phyloP scores from a whole-genome alignment of 2,113 vertebrate species.

The Jaculus jaculus region DNA sequence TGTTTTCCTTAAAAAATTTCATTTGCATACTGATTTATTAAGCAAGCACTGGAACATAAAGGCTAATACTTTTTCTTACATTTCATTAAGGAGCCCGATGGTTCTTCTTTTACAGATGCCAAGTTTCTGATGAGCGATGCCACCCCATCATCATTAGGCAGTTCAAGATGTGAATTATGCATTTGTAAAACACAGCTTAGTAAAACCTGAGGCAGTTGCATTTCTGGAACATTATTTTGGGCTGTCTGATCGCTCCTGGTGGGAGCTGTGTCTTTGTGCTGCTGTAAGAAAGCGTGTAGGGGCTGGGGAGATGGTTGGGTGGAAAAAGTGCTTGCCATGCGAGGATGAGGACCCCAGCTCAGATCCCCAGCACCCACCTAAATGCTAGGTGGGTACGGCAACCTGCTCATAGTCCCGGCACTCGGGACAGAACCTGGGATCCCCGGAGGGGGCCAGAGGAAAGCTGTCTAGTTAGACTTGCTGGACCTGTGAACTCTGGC shows the following conservation, averaged over 20 bases:
- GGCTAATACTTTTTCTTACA: neutral
- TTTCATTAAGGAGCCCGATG: constrained; percentile 39
- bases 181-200: constrained; percentile 20
- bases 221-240: neutral
- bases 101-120: neutral
- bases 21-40: constrained; percentile 29
- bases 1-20: neutral
- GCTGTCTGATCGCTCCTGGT: neutral
- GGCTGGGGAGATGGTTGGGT: no score
- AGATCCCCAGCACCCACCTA: no score
- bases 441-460: no score
- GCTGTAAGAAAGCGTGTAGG: neutral
- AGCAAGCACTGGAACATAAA: neutral
- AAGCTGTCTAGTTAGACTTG: no score
- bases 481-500: no score
- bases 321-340: no score
- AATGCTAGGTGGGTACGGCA: no score
- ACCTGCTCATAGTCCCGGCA: no score
- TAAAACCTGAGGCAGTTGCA: constrained; percentile 13
- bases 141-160: constrained; percentile 13
- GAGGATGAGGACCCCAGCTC: no score
- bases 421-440: no score
- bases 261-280: neutral
- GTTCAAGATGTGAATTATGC: constrained; percentile 26
- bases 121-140: constrained; percentile 31